Percentiles rank a stretch among this genome's conserved stretches.
These are phyloP conservation scores for Charadrius vociferus DNA, from an alignment of 2,113 vertebrate species.

Conservation along the genomic window DNA sequence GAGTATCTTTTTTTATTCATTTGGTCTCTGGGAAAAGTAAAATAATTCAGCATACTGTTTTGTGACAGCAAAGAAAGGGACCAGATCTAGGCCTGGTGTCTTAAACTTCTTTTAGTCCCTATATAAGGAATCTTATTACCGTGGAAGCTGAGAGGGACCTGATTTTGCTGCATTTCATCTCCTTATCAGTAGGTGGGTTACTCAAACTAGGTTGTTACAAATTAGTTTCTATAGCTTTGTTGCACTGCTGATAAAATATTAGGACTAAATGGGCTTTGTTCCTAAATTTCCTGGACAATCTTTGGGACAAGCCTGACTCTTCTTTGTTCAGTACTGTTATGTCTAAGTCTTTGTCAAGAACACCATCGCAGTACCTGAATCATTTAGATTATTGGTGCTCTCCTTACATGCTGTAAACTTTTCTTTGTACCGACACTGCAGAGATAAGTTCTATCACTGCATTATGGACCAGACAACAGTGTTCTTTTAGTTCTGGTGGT, in stretches of 20 bases:
- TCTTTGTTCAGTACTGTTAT: neutral
- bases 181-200: neutral
- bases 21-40: neutral
- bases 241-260: neutral
- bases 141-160: neutral
- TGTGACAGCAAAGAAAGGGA: neutral
- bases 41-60: neutral
- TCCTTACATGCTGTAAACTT: neutral
- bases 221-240: neutral
- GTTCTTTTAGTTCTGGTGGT: neutral
- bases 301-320: neutral
- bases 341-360: neutral
- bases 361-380: neutral
- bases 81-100: neutral
- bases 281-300: neutral
- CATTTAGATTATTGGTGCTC: neutral
- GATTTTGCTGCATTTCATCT: neutral
- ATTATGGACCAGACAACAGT: neutral
- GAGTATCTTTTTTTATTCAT: neutral
- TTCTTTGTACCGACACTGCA: neutral
- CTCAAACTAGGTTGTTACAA: neutral
- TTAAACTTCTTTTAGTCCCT: neutral
- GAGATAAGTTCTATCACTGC: neutral
- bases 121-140: neutral
- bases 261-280: neutral